Evolutionary conservation across 2,888 invertebrate species (phyloP), one percentile per base, ranked within the genome.

Genomic region (Caenorhabditis virilis): DNA sequence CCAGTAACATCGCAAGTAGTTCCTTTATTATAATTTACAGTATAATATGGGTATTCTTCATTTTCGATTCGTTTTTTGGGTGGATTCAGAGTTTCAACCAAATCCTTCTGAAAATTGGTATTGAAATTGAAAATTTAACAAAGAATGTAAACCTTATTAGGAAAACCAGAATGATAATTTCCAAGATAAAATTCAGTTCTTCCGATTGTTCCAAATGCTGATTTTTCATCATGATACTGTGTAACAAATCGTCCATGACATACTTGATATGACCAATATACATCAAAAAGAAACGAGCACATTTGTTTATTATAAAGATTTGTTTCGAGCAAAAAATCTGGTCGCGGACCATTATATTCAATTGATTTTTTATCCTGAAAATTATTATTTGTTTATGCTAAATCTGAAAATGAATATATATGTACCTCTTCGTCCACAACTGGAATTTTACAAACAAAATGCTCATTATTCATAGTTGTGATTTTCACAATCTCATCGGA

Each of bases 151-250:
- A 74, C 72, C 49, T 56, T 23, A 33, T 56, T 47, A 2, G 54
- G 52, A 16, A 65, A 54, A 35, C 68, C 72, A 20, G 42, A 36
- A 20, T 73, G 60, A 42, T 59, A 78, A 58, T 79, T 74, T 26
- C 83, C 83, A 23, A 83, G 65, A 51, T 74, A 79, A 48, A 68
- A 84, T 39, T 84, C 82, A 9, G 70, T 71, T 11, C 76, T 38
- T 1, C 25, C 25, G 2, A 55, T 11, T n/a, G 41, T 22, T 15
- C 43, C 60, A 16, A 25, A 49, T 88, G 85, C 91, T 90, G n/a
- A 90, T 45, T 94, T 88, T 78, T 93, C 93, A 83, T 97, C 95
- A 84, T 98, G 95, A 84, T 92, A 98, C 84, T 98, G 97, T 25
- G 92, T 88, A 2, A 97, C 89, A 84, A 90, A 91, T 75, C 72